Evolutionary conservation across 2,888 invertebrate genomes (phyloP).

Genomic region (Luperina testacea): DNA sequence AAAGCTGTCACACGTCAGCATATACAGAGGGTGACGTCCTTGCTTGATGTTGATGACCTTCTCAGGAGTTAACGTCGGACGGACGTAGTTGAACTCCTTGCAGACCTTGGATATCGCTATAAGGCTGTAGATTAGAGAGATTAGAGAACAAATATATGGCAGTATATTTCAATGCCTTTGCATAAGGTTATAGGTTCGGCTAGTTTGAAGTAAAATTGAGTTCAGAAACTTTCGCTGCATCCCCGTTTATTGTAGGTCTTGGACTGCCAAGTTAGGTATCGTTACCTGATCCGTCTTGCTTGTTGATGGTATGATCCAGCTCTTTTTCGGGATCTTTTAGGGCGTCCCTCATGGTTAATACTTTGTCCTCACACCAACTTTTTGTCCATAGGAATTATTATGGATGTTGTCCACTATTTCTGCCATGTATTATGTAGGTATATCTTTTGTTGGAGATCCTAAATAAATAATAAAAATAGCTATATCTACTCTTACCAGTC

Average conservation of each 20-base stretch:
- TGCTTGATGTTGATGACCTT: slow-evolving; percentile 91
- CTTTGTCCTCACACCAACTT: not conserved
- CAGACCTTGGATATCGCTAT: slow-evolving; percentile 92
- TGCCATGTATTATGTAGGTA: not conserved
- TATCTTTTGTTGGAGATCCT: not conserved
- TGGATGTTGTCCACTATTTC: not conserved
- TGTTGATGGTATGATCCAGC: not conserved
- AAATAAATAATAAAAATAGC: not conserved
- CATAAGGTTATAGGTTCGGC: not conserved
- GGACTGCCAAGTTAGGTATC: not conserved
- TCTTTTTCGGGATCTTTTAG: not conserved
- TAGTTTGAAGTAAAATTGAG: not conserved
- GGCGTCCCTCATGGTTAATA: not conserved
- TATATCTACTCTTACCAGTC: slow-evolving; percentile 83
- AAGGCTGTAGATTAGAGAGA: slow-evolving; percentile 87
- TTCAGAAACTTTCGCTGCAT: not conserved
- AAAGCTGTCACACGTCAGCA: slow-evolving; percentile 91
- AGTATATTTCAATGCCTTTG: not conserved
- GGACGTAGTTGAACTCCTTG: slow-evolving; percentile 91
- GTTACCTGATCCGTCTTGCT: not conserved
- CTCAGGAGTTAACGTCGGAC: slow-evolving; percentile 91
- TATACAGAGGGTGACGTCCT: slow-evolving; percentile 95
- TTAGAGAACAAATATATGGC: not conserved
- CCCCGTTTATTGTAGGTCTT: not conserved
- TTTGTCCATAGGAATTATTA: not conserved